phyloP scores from a whole-genome alignment of 2,888 invertebrate species.

The Cryptus armator region DNA sequence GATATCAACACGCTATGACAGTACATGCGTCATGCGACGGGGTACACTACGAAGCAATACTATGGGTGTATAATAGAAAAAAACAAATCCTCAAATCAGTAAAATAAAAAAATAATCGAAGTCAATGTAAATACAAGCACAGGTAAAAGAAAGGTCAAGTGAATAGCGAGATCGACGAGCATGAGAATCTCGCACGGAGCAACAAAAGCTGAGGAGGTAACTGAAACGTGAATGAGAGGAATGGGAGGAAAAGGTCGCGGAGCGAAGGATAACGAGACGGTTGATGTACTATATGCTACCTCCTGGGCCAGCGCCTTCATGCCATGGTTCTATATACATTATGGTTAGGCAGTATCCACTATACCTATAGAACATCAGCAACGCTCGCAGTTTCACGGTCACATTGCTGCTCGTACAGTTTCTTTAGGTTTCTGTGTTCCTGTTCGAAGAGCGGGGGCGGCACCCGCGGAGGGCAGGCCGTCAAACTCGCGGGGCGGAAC shows the following conservation, averaged over 20 bases:
- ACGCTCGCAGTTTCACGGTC: slow-evolving; percentile 59
- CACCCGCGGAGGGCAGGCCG: slow-evolving; percentile 85
- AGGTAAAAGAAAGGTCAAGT: neutral
- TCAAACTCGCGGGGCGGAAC: slow-evolving; percentile 85
- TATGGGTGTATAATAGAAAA: too few relatives aligned
- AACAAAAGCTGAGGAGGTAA: neutral
- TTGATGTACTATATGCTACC: slow-evolving; percentile 6
- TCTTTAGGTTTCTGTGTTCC: slow-evolving; percentile 82
- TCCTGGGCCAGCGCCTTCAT: neutral
- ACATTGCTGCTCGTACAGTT: slow-evolving; percentile 67
- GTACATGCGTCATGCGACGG: too few relatives aligned
- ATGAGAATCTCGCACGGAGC: slow-evolving; percentile 20
- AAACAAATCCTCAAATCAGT: neutral
- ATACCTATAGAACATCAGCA: slow-evolving; percentile 31
- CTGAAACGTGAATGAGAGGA: slow-evolving; percentile 26
- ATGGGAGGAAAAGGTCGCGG: slow-evolving; percentile 28
- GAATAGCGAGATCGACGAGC: neutral
- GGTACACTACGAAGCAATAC: too few relatives aligned
- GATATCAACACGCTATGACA: too few relatives aligned
- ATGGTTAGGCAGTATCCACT: neutral
- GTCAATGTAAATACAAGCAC: neutral
- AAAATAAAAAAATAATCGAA: neutral
- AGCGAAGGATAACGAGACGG: slow-evolving; percentile 50
- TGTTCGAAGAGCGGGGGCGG: slow-evolving; percentile 85
- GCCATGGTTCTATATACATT: neutral